Evolutionary conservation across 2,113 vertebrate species (phyloP), one percentile per base, ranked within the genome.

Genomic region (Steatornis caripensis): DNA sequence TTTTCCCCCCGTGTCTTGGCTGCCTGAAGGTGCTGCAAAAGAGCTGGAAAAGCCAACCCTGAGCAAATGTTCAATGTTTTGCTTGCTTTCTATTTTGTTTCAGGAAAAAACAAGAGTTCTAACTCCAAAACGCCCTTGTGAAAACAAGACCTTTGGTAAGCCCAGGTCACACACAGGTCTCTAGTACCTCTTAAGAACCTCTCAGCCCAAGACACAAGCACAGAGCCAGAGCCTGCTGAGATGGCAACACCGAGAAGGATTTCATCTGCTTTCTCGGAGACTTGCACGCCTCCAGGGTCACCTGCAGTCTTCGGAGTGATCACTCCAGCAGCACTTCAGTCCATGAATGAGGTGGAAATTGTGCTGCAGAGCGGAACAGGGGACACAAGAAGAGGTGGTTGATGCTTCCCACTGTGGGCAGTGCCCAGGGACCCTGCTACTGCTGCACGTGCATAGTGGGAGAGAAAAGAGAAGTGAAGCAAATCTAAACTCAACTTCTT

Each of bases 231-330:
- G 29, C 36, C 1, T 4, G 14, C 14, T 75, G 54, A 76, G 34
- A 41, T 34, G 58, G 46, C 26, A 89, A 36, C 29, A 36, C 43
- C 9, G 5, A 77, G 39, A 27, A 41, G 69, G 57, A 57, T 57
- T 55, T 43, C 57, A 51, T 26, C 12, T 55, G 62, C 90, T 62
- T 66, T 27, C 64, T 60, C 0, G 1, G 57, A 78, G 48, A 24
- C 30, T 69, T 2, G 0, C 41, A 34, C 1, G 1, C 41, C 34
- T 48, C 41, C 2, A 2, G 20, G 7, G 15, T 48, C 34, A 68
- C 57, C 46, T 80, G 48, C 34, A 37, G 62, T 32, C 41, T 37
- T 37, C 2, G 3, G 12, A 4, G 6, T 9, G 15, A 61, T 55
- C 11, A 10, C 22, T 58, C 12, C 46, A 76, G 71, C 39, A 90